Conservation (phyloP, 2,888 invertebrate species). For the Tanypteryx hageni region DNA sequence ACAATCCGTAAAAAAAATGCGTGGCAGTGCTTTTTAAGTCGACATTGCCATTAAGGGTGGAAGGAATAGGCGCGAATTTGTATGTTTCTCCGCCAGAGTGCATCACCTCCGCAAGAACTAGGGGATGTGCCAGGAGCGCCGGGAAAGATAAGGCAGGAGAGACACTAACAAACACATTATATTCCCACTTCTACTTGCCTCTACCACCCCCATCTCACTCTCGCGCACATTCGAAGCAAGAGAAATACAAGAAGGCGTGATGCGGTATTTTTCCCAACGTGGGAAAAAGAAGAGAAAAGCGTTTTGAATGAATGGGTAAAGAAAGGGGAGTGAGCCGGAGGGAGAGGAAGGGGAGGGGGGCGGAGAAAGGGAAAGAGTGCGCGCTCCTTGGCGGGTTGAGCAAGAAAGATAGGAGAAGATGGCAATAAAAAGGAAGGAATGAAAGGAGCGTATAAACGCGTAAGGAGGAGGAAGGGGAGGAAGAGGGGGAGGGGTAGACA, state of each 20-base stretch:
- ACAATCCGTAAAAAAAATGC: no score
- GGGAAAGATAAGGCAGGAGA: neutral
- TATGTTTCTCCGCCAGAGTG: neutral
- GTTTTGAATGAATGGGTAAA: neutral
- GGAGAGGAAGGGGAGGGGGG: neutral
- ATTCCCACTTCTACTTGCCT: neutral
- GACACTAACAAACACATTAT: conserved; percentile 18
- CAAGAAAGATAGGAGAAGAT: neutral
- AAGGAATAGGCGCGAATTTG: no score
- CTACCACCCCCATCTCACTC: neutral
- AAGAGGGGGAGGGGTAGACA: neutral
- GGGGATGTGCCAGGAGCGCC: neutral
- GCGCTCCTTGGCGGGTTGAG: neutral
- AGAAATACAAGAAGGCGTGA: neutral
- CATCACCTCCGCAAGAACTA: neutral
- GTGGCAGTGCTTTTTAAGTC: no score
- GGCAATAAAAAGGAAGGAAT: conserved; percentile 30
- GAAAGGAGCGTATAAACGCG: neutral
- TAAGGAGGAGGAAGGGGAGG: neutral
- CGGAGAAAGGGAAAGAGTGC: neutral
- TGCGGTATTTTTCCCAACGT: neutral
- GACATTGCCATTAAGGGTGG: no score
- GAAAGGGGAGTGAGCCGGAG: neutral
- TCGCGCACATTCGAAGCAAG: neutral
- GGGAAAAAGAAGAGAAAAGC: no score